Evolutionary conservation across 1,140 invertebrate genomes (phyloP).

Genomic region (Pemphigus obesinymphae): DNA sequence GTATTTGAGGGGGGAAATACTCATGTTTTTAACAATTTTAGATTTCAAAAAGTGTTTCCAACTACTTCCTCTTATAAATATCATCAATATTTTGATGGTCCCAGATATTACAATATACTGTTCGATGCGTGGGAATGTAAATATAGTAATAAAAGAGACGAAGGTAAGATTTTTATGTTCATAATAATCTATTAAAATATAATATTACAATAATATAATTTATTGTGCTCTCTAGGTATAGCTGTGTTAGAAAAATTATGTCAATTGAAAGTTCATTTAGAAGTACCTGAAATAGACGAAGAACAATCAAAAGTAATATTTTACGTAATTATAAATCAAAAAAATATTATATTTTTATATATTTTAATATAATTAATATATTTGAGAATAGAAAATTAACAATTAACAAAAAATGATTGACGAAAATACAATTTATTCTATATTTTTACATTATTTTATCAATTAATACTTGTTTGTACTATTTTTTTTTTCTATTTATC

Average conservation of each 20-base stretch:
- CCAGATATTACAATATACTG: conserved; percentile 88
- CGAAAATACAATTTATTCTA: too few species aligned
- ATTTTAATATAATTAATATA: too few species aligned
- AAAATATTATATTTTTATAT: too few species aligned
- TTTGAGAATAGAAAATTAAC: too few species aligned
- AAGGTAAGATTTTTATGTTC: conserved; percentile 52
- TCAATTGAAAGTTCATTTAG: conserved; percentile 1
- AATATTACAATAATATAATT: neutral
- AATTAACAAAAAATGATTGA: too few species aligned
- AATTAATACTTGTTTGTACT: too few species aligned
- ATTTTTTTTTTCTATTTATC: too few species aligned
- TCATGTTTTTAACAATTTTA: conserved; percentile 43
- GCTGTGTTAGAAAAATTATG: conserved; percentile 19
- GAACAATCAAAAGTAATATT: conserved; percentile 12
- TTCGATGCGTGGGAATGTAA: conserved; percentile 87
- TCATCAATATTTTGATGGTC: conserved; percentile 74
- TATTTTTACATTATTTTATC: too few species aligned
- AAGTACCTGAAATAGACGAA: neutral
- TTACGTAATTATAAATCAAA: too few species aligned
- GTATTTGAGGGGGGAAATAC: neutral
- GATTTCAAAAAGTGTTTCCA: conserved; percentile 85
- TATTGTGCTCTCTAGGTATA: neutral
- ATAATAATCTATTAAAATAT: neutral
- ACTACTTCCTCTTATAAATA: conserved; percentile 70
- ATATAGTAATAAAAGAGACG: conserved; percentile 62